phyloP scores from a whole-genome alignment of 2,113 vertebrate genomes.

The Bagarius yarrelli region DNA sequence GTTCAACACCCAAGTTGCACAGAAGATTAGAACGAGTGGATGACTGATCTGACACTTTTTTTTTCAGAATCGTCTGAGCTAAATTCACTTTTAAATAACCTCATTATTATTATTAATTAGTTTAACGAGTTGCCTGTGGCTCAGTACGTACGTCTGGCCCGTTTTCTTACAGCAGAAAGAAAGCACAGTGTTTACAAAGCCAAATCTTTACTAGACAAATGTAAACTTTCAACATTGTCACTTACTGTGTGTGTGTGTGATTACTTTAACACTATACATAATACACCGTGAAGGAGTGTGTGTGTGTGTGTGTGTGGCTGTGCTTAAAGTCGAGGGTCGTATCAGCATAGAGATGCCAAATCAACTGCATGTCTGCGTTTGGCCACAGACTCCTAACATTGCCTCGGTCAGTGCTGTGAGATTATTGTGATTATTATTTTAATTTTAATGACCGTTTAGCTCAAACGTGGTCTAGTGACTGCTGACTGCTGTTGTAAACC shows the following conservation, averaged over 20 bases:
- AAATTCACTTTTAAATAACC: neutral
- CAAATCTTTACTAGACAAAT: neutral
- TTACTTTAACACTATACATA: constrained; percentile 5
- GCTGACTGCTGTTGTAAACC: constrained; percentile 2
- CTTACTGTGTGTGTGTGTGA: neutral
- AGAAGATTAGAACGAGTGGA: neutral
- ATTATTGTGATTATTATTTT: neutral
- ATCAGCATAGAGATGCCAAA: neutral
- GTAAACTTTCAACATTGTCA: neutral
- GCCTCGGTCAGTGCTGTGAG: neutral
- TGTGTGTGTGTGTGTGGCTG: neutral
- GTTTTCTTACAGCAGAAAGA: neutral
- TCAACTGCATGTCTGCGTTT: neutral
- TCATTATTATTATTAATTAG: neutral
- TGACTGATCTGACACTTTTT: neutral
- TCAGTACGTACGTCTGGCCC: neutral
- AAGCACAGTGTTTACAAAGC: constrained; percentile 22
- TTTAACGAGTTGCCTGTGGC: constrained; percentile 1
- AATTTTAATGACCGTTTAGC: neutral
- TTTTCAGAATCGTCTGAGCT: neutral
- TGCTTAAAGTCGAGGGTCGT: neutral
- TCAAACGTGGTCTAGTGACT: neutral
- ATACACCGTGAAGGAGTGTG: neutral
- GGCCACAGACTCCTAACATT: neutral
- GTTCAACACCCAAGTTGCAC: constrained; percentile 1